Conservation (phyloP, 2,888 invertebrate genomes). For the Drosophila recens region DNA sequence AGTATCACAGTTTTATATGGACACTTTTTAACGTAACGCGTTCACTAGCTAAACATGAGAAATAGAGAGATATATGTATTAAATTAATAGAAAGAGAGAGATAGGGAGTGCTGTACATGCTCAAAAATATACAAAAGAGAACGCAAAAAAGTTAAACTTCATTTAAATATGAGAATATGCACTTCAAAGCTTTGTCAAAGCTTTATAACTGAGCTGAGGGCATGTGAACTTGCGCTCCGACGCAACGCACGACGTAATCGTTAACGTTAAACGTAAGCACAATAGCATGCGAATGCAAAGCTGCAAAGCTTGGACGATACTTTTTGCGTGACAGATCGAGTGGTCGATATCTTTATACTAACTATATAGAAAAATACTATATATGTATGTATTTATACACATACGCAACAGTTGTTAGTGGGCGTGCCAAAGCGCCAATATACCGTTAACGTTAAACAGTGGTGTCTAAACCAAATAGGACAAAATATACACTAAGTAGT, state of each 20-base stretch:
- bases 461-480: slow-evolving; percentile 50
- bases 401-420: slow-evolving; percentile 49
- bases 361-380: slow-evolving; percentile 17
- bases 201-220: slow-evolving; percentile 17
- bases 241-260: slow-evolving; percentile 36
- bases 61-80: slow-evolving; percentile 33
- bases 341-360: slow-evolving; percentile 49
- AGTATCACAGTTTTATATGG: slow-evolving; percentile 66
- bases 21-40: slow-evolving; percentile 69
- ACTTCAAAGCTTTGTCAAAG: slow-evolving; percentile 30
- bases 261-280: slow-evolving; percentile 49
- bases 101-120: slow-evolving; percentile 73
- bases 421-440: slow-evolving; percentile 67
- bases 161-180: slow-evolving; percentile 34
- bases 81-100: slow-evolving; percentile 42
- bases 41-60: slow-evolving; percentile 77
- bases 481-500: slow-evolving; percentile 50
- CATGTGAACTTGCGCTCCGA: slow-evolving; percentile 40
- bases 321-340: slow-evolving; percentile 49
- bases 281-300: slow-evolving; percentile 63
- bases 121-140: slow-evolving; percentile 73
- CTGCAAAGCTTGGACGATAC: slow-evolving; percentile 57
- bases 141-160: slow-evolving; percentile 54
- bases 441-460: slow-evolving; percentile 45
- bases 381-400: slow-evolving; percentile 32